A percentile compares a stretch with the other conserved stretches of the same genome.
phyloP scores from a whole-genome alignment of 2,797 vertebrate species.

The Anguilla anguilla region DNA sequence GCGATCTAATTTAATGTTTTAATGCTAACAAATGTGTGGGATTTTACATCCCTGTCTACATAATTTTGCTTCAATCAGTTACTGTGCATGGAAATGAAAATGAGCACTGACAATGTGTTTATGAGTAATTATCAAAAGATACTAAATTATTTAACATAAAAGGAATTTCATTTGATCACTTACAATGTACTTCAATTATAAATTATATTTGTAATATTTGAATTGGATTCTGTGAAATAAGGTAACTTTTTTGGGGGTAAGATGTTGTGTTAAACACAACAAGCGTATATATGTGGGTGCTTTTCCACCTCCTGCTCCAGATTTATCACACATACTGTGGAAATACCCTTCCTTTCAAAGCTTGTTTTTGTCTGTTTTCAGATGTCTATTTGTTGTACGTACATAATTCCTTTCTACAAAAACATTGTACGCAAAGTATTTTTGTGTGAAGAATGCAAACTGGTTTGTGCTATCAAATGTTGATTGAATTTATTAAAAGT shows the following conservation, averaged over 20 bases:
- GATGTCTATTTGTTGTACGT: constrained; percentile 57
- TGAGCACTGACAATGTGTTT: background rate
- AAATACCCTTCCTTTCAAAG: constrained; percentile 33
- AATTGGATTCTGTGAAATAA: background rate
- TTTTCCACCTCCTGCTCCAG: constrained; percentile 33
- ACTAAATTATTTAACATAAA: background rate
- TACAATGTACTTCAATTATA: background rate
- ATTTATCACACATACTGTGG: constrained; percentile 26
- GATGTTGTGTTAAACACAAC: background rate
- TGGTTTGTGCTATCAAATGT: constrained; percentile 71
- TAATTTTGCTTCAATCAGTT: background rate
- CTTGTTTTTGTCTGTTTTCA: constrained; percentile 45
- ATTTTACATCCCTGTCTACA: background rate
- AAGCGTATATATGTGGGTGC: constrained; percentile 27
- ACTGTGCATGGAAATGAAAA: background rate
- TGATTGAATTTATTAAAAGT: constrained; percentile 69
- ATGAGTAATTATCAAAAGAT: background rate
- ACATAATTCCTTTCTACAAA: constrained; percentile 65
- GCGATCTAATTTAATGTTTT: background rate
- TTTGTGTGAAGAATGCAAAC: constrained; percentile 72
- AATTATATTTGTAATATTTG: background rate
- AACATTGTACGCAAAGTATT: constrained; percentile 66
- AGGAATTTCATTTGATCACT: background rate
- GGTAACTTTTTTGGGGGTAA: background rate
- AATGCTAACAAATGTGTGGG: background rate